Conservation (phyloP, 2,113 vertebrate species). For the Gyps fulvus region DNA sequence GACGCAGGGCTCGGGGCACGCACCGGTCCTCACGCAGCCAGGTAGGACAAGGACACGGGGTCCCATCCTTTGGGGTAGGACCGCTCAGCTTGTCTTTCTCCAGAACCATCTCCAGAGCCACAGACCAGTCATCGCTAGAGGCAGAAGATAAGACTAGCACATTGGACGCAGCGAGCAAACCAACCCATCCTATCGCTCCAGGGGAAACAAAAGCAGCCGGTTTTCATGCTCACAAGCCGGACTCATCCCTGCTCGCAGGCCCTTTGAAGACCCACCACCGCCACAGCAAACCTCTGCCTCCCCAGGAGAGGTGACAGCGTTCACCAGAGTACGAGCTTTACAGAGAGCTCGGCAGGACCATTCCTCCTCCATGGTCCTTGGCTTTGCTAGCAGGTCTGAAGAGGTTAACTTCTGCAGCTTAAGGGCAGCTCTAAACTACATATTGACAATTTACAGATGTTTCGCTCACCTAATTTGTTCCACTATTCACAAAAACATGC, state of each 20-base stretch:
- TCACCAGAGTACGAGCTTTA: fast-evolving
- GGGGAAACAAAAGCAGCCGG: too few species aligned
- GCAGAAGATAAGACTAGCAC: not conserved
- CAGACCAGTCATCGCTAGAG: fast-evolving
- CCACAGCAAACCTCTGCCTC: not conserved
- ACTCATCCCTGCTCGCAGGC: not conserved
- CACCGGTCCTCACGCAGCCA: not conserved
- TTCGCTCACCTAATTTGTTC: slow-evolving; percentile 75
- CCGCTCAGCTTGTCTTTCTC: not conserved
- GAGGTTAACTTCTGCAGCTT: slow-evolving; percentile 31
- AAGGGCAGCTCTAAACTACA: not conserved
- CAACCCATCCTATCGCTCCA: fast-evolving
- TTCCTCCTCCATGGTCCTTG: not conserved
- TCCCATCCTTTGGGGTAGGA: not conserved
- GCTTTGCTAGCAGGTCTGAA: not conserved
- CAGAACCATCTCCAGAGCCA: not conserved
- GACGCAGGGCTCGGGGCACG: fast-evolving
- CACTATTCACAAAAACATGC: slow-evolving; percentile 60
- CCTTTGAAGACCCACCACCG: not conserved
- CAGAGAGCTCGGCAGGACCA: not conserved
- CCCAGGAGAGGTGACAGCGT: fast-evolving
- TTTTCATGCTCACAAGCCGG: not conserved
- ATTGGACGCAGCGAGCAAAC: fast-evolving
- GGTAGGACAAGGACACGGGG: fast-evolving
- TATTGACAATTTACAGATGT: slow-evolving; percentile 70